Evolutionary conservation across 2,113 vertebrate species (phyloP).

Genomic region (Girardinichthys multiradiatus): DNA sequence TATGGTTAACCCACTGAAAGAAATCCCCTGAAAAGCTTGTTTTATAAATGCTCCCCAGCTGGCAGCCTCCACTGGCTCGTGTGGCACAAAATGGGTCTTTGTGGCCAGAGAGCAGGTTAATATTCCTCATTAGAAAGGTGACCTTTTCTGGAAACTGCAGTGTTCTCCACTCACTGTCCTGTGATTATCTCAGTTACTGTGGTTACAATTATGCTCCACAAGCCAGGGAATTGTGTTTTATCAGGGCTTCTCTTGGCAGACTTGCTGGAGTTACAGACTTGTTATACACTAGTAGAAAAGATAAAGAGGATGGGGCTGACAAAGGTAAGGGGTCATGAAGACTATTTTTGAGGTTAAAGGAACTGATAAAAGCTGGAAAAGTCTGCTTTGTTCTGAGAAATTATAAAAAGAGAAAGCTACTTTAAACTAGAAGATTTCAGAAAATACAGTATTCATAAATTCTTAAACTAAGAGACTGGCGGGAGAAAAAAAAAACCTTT

Average conservation of each 20-base stretch:
- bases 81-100: constrained; percentile 65
- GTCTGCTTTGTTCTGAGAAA: no score
- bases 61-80: constrained; percentile 23
- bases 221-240: constrained; percentile 37
- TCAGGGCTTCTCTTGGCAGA: constrained; percentile 23
- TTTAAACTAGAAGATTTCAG: no score
- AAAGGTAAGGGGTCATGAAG: constrained; percentile 7
- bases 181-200: constrained; percentile 67
- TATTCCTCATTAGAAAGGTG: constrained; percentile 74
- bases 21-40: constrained; percentile 28
- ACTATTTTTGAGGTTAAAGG: no score
- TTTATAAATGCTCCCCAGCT: constrained; percentile 26
- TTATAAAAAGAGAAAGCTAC: no score
- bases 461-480: no score
- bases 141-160: constrained; percentile 74
- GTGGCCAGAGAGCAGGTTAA: constrained; percentile 62
- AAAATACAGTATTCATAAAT: no score
- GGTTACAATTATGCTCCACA: constrained; percentile 61
- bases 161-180: constrained; percentile 47
- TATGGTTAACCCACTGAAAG: constrained; percentile 19
- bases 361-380: no score
- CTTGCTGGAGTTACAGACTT: no score
- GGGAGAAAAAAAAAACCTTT: no score
- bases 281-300: no score
- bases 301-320: not conserved